Percentiles rank a stretch among this genome's conserved stretches.
phyloP scores from a whole-genome alignment of 2,797 vertebrate genomes.

The Siniperca scherzeri region DNA sequence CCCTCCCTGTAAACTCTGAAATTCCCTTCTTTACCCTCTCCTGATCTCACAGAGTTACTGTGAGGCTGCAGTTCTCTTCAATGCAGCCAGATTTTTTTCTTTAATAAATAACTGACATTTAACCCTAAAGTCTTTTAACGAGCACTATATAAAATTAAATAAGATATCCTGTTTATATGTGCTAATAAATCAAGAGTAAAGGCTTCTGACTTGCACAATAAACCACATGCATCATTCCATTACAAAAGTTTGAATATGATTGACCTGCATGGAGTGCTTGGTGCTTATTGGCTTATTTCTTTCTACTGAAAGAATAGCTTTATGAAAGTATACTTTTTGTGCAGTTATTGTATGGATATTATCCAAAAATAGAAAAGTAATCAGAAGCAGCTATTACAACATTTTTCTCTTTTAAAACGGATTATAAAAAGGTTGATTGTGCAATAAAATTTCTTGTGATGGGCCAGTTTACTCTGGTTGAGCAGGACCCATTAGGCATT shows the following conservation, averaged over 20 bases:
- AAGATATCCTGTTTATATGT: background rate
- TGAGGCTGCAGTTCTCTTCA: background rate
- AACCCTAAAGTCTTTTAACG: background rate
- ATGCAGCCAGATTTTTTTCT: background rate
- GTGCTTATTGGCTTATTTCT: background rate
- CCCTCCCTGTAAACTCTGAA: constrained; percentile 14
- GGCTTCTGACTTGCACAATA: background rate
- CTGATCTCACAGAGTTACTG: constrained; percentile 2
- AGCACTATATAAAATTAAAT: background rate
- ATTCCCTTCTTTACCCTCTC: constrained; percentile 9
- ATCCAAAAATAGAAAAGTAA: background rate
- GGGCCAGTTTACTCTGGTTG: background rate
- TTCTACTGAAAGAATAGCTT: background rate
- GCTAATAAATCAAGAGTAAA: background rate
- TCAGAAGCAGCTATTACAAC: background rate
- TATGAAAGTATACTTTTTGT: background rate
- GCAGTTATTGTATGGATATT: background rate
- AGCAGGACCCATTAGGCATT: background rate
- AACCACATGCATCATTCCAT: background rate
- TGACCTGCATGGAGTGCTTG: background rate
- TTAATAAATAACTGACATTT: constrained; percentile 29
- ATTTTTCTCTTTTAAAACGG: background rate
- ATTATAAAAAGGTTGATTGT: background rate
- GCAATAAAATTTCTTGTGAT: background rate
- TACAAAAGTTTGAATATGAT: background rate